Evolutionary conservation across 2,888 invertebrate species (phyloP).

Genomic region (Piscicola geometra): DNA sequence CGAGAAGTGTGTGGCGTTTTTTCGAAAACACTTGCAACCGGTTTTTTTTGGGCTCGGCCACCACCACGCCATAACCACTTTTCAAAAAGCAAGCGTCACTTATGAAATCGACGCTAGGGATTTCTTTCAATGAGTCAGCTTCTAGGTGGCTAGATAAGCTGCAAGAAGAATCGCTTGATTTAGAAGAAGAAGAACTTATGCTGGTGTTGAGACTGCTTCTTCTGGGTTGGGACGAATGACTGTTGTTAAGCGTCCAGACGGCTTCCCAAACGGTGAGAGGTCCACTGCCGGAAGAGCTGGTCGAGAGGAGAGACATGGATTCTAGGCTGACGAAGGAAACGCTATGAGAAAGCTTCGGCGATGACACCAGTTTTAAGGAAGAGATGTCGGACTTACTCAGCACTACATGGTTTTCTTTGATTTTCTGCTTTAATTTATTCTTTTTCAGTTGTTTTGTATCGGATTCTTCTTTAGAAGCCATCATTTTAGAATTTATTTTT

Average conservation of each 20-base stretch:
- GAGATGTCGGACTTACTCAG: neutral
- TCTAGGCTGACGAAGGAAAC: neutral
- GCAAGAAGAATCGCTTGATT: neutral
- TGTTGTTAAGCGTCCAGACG: neutral
- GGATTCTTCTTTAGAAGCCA: too few relatives aligned
- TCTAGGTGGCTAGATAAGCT: neutral
- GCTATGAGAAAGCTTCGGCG: neutral
- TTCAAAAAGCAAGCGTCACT: slow-evolving; percentile 15
- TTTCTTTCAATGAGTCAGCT: neutral
- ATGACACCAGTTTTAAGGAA: neutral
- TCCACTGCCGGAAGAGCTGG: slow-evolving; percentile 27
- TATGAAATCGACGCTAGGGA: neutral
- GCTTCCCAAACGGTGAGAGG: neutral
- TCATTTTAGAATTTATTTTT: too few relatives aligned
- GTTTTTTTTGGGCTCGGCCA: slow-evolving; percentile 5
- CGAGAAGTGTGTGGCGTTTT: slow-evolving; percentile 10
- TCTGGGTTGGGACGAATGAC: neutral
- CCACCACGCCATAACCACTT: neutral
- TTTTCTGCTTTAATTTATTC: neutral
- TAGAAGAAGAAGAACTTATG: neutral
- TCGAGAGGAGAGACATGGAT: slow-evolving; percentile 4
- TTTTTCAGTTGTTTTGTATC: too few relatives aligned
- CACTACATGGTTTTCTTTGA: neutral
- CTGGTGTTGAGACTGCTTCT: neutral
- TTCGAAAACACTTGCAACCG: slow-evolving; percentile 12